phyloP scores from a whole-genome alignment of 2,113 vertebrate genomes.

The Callaeas wilsoni region DNA sequence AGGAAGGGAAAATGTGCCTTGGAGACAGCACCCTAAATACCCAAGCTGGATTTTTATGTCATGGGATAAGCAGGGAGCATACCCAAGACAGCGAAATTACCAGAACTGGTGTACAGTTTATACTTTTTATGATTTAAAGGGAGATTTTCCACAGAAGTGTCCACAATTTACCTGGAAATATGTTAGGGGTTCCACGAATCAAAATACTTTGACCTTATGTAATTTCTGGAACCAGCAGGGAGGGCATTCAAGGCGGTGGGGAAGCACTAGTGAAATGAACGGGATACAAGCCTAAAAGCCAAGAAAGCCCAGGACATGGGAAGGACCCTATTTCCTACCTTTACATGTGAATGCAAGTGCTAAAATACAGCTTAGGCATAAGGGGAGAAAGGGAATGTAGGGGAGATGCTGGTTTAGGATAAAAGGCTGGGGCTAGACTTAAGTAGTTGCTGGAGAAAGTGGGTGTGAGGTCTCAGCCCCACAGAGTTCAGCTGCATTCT shows the following conservation, averaged over 20 bases:
- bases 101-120: background rate
- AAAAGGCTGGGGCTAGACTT: background rate
- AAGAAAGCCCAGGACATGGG: background rate
- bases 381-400: background rate
- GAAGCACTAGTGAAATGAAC: background rate
- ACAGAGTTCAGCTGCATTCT: background rate
- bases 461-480: background rate
- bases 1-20: background rate
- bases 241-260: fast-evolving
- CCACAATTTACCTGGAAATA: background rate
- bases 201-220: background rate
- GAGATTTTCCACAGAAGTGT: background rate
- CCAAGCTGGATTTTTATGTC: background rate
- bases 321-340: background rate
- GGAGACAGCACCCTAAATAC: background rate
- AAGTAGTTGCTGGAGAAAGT: background rate
- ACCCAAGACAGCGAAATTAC: background rate
- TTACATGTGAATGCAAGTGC: background rate
- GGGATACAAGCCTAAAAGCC: background rate
- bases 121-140: background rate
- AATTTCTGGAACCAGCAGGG: background rate
- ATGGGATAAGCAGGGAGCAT: background rate
- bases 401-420: background rate
- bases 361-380: background rate
- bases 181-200: background rate